Base-by-base conservation (phyloP, 1,140 invertebrate species). In the Whitmania pigra region DNA sequence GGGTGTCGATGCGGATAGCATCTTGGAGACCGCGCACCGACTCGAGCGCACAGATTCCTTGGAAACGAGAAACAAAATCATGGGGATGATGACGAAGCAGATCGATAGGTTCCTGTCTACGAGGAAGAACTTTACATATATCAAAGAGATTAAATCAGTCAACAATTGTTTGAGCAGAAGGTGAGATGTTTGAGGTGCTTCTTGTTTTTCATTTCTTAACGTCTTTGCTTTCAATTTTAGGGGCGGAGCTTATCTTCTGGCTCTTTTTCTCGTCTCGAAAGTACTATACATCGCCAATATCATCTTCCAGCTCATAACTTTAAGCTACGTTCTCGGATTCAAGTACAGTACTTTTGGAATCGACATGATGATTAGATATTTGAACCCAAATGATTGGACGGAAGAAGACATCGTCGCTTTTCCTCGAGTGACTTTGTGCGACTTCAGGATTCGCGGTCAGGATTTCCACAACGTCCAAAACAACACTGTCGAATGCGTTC, bases 391-490 rank as follows among this genome's bases (percentile, higher is more conserved):
- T 27, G 77, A 78, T 73, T 76, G 76, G 17, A 81, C 83, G 72
- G 74, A 76, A 63, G 73, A 75, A 15, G 77, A 77, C 0, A 72
- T 76, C 0, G 74, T 76, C 4, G 57, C 78, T 31, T 85, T 85
- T 75, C 84, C 84, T 2, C 74, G 84, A 36, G 82, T 85, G n/a
- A 84, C 83, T 27, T 78, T 84, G 75, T 83, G 83, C 72, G 80
- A 81, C 72, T 82, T 81, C 70, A 77, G 79, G 70, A 80, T 83
- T 36, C 77, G 80, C 29, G 79, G 78, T 20, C 71, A 84, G 5
- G 69, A 70, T 22, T 25, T 74, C 17, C 80, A 77, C 27, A 80
- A 79, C 80, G 75, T 81, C 13, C 80, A 83, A 53, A 69, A 79
- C 20, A 72, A 77, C 57, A 76, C 77, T 6, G 68, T 77, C 13